Conservation (phyloP, 2,888 invertebrate species). For the Odontocolon sp. region DNA sequence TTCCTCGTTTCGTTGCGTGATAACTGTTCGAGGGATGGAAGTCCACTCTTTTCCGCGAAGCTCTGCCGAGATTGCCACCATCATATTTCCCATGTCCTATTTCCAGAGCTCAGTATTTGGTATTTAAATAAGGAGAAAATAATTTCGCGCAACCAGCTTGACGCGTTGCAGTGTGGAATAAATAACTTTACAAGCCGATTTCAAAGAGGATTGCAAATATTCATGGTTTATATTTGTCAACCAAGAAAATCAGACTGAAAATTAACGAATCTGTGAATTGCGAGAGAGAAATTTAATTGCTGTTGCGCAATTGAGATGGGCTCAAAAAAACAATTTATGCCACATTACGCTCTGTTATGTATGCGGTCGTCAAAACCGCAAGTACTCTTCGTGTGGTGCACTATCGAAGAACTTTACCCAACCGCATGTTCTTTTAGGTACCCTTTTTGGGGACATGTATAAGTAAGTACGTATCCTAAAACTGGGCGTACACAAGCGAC, state of each 20-base stretch:
- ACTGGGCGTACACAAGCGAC: conserved; percentile 2
- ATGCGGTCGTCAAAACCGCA: no score
- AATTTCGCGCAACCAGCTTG: not conserved
- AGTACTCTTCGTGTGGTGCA: no score
- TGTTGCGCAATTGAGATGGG: no score
- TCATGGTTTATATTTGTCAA: no score
- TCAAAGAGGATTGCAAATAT: no score
- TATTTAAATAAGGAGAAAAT: conserved; percentile 7
- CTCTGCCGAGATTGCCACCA: not conserved
- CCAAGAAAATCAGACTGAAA: no score
- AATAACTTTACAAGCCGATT: not conserved
- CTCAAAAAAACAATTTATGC: no score
- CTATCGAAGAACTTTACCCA: not conserved
- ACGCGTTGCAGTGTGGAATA: not conserved
- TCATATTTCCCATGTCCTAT: not conserved
- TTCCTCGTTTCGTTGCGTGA: no score
- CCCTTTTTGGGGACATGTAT: not conserved
- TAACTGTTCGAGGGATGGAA: no score
- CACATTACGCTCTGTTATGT: no score
- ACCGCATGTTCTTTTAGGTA: not conserved
- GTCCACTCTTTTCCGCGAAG: not conserved
- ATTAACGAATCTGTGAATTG: no score
- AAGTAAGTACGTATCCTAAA: not conserved
- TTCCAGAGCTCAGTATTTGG: not conserved
- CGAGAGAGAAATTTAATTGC: no score